Evolutionary conservation across 1,140 invertebrate species (phyloP), one percentile per base, ranked within the genome.

Genomic region (Hirudo medicinalis): DNA sequence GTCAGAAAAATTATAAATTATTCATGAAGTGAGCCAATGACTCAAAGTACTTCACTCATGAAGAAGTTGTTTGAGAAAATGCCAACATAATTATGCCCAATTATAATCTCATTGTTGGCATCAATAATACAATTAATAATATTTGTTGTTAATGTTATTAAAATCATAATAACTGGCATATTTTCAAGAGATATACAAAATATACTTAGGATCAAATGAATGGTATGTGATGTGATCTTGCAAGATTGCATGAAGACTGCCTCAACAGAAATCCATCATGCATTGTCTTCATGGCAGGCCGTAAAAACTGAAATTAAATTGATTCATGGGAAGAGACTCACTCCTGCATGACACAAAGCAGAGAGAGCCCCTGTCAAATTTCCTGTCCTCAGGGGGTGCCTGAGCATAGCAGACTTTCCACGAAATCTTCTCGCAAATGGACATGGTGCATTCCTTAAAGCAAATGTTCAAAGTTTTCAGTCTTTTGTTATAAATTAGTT

Each of bases 371-470:
- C 76, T 76, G 36, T 79, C 77, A 32, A 75, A 73, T 49, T 73
- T 75, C 22, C 76, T 76, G 20, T 76, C 75, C 22, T 78, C 75
- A 27, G 69, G 54, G 9, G 87, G 86, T 66, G 91, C 91, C 4
- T 91, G 94, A n/a, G 97, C 85, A 83, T 96, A 98, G 80, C 96
- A 99, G 79, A 97, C 94, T 57, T 89, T 89, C 82, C 97, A 87
- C 77, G 90, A 90, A 88, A 94, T 95, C 77, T 91, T 89, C 70
- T 94, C 85, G 82, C 96, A 99, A 74, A 98, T 94, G 0, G 94
- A 97, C 40, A 92, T 94, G 43, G 88, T 88, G 80, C 96, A 99
- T 76, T 95, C 91, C 81, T 82, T 70, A 1, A 78, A 72, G 29
- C n/a, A 74, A 49, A 36, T 36, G 6, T 36, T 36, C 32, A 36